Evolutionary conservation across 2,888 invertebrate genomes (phyloP).

Genomic region (Ophion slaviceki): DNA sequence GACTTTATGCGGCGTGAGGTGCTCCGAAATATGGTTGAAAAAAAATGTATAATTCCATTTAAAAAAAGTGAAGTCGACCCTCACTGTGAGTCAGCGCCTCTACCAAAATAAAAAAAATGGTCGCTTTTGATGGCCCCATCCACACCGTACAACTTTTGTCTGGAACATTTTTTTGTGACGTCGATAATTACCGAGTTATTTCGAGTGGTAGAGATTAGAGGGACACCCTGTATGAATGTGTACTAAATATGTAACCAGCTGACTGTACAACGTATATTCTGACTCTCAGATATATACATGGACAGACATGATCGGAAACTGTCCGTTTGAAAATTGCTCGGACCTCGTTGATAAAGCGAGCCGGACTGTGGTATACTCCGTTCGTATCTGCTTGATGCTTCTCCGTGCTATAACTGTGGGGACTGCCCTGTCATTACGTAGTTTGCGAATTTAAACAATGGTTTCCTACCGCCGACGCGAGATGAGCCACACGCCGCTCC

Average conservation of each 20-base stretch:
- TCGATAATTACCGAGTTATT: too few species aligned
- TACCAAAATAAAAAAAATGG: too few species aligned
- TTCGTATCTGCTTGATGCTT: constrained; percentile 15
- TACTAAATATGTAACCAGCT: not conserved
- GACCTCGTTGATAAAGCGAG: constrained; percentile 47
- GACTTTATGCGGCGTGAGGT: too few species aligned
- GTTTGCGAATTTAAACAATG: constrained; percentile 82
- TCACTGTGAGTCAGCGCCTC: too few species aligned
- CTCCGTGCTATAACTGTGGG: constrained; percentile 48
- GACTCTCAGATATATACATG: not conserved
- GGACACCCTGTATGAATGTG: not conserved
- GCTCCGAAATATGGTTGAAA: too few species aligned
- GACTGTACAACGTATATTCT: not conserved
- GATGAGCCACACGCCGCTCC: constrained; percentile 53
- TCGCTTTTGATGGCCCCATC: too few species aligned
- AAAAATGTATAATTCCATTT: too few species aligned
- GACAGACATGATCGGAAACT: constrained; percentile 73
- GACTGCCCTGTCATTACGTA: constrained; percentile 80
- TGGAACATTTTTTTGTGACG: too few species aligned
- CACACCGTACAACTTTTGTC: too few species aligned
- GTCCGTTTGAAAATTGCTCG: constrained; percentile 65
- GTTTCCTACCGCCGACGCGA: constrained; percentile 77
- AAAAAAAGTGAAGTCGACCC: too few species aligned
- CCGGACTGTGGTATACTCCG: constrained; percentile 6
- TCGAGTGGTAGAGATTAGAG: too few species aligned